Conservation (phyloP, 2,797 vertebrate species). For the Callimico goeldii region DNA sequence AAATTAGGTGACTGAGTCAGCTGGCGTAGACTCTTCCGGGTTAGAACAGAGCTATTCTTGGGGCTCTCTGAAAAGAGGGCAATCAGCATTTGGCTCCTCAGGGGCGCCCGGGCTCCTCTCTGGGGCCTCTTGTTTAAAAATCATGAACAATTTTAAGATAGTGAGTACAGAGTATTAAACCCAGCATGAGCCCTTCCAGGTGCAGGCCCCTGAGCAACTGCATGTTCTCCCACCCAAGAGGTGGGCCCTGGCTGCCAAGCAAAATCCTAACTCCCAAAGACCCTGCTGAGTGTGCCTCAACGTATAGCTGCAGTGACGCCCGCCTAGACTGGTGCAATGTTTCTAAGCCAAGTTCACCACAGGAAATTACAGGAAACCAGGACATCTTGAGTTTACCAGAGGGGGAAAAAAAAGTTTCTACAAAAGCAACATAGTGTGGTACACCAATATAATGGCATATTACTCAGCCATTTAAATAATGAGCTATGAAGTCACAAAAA, state of each 20-base stretch:
- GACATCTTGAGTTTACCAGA: not conserved
- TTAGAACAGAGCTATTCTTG: not conserved
- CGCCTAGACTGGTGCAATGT: not conserved
- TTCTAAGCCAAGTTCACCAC: not conserved
- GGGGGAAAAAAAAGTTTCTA: not conserved
- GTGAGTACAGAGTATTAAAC: not conserved
- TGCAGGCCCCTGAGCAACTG: fast-evolving
- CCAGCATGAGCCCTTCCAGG: not conserved
- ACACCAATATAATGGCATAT: not conserved
- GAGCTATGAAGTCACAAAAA: not conserved
- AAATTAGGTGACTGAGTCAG: not conserved
- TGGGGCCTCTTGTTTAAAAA: not conserved
- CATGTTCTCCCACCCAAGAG: fast-evolving
- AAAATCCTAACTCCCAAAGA: not conserved
- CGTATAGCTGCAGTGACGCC: not conserved
- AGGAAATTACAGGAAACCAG: not conserved
- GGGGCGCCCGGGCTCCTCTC: not conserved
- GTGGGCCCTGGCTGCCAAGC: not conserved
- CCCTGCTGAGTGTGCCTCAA: not conserved
- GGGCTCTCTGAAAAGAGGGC: not conserved
- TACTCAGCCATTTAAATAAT: not conserved
- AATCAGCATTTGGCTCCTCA: not conserved
- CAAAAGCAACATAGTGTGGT: not conserved
- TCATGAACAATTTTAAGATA: not conserved
- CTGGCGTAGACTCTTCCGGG: not conserved